Base-by-base conservation (phyloP, 2,888 invertebrate species). In the Oxyscelio sp. region DNA sequence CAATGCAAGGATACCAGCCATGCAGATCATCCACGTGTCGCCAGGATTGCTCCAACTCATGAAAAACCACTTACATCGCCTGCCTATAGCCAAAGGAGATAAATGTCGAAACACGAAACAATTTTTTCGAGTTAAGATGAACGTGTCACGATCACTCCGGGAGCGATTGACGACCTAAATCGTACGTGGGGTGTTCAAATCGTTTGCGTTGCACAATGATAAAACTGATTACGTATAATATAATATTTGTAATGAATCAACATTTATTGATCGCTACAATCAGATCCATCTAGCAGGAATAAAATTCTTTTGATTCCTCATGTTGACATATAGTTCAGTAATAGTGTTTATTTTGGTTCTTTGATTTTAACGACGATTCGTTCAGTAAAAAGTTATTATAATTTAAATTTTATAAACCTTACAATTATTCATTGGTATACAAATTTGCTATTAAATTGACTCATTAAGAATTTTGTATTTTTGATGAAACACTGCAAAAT, bases 151-250 rank as follows among this genome's bases (percentile, higher is more conserved):
- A 78, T 74, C 73, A 56, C 83, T 78, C 66, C 78, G 56, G 71
- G 71, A 82, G 77, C 82, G 50, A 71, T 83, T 22, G 61, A 56
- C 61, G 78, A 83, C 83, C 83, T 83, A 13, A 68, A 83, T 83
- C 48, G 43, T 50, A 11, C 43, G 17, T 48, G 15, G 65, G 71
- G 65, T 50, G 65, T 65, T 61, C 27, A 19, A 61, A 63, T 34
- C 31, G 38, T 2, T 19, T 19, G 13, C 24, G 24, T 77, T 68
- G 59, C 59, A 52, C 50, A 77, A 68, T 59, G 50, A 50, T 43
- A 48, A 65, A 48, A 77, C 66, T 66, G 58, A 77, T 77, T 58
- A 34, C 31, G 58, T 45, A 52, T n/a, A 34, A 48, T 11, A 48
- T 17, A 48, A 48, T 34, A 59, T 54, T 1, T 17, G 6, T 21